phyloP scores from a whole-genome alignment of 2,888 invertebrate genomes.

The Onchidella celtica region DNA sequence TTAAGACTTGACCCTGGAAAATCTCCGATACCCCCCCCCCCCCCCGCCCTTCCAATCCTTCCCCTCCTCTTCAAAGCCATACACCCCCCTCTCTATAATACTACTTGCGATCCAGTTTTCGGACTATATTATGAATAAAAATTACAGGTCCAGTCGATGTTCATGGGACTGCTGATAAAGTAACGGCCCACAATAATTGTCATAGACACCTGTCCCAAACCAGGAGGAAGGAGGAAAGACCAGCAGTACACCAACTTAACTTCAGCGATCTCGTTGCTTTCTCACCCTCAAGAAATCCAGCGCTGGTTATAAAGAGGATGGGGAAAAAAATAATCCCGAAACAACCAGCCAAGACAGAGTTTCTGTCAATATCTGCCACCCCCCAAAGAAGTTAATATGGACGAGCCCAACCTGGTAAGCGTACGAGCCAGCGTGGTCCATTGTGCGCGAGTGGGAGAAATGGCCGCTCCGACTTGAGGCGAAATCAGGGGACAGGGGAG shows the following conservation, averaged over 20 bases:
- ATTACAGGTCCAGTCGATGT: too few relatives aligned
- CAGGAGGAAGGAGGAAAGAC: neutral
- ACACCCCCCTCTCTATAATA: too few relatives aligned
- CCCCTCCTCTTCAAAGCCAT: neutral
- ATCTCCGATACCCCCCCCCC: too few relatives aligned
- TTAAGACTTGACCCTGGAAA: too few relatives aligned
- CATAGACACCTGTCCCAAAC: slow-evolving; percentile 31
- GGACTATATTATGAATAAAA: too few relatives aligned
- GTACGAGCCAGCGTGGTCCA: slow-evolving; percentile 39
- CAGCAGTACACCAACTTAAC: slow-evolving; percentile 1
- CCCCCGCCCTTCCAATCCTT: neutral
- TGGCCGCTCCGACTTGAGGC: slow-evolving; percentile 37
- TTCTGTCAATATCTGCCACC: slow-evolving; percentile 30
- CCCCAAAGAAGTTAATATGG: slow-evolving; percentile 28
- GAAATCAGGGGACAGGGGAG: slow-evolving; percentile 43
- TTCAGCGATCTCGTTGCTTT: slow-evolving; percentile 39
- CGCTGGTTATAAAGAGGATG: slow-evolving; percentile 14
- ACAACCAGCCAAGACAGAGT: slow-evolving; percentile 23
- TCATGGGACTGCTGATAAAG: neutral
- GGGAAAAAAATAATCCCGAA: neutral
- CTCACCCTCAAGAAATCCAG: slow-evolving; percentile 41
- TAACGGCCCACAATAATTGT: neutral
- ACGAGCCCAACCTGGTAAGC: slow-evolving; percentile 21
- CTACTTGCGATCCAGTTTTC: too few relatives aligned
- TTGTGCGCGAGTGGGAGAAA: slow-evolving; percentile 32